Evolutionary conservation across 2,888 invertebrate genomes (phyloP), one percentile per base, ranked within the genome.

Genomic region (Tinea semifulvella): DNA sequence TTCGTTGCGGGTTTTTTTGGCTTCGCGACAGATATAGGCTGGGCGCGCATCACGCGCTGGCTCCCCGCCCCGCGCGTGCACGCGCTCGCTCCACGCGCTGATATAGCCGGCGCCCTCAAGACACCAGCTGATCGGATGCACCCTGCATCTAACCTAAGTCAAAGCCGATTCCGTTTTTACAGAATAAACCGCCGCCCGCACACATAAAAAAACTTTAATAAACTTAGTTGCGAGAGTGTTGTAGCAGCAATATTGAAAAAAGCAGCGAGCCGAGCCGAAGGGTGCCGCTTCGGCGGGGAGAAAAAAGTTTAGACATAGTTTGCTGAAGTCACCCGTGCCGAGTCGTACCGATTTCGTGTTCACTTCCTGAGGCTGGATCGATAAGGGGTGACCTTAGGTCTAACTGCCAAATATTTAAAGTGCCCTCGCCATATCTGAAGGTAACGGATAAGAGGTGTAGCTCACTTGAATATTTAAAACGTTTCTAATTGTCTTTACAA

Each of bases 361-460:
- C 38, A 38, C 5, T 17, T 40, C 18, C 36, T 40, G n/a, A 11
- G 8, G 20, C 18, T 17, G 42, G 73, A 75, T 77, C 76, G 68
- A 77, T 76, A 73, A 57, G 49, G 56, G 56, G 61, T 63, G 72
- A 70, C 68, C 69, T 70, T 69, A 71, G 64, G 54, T 61, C 61
- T 61, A 54, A 59, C 57, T 57, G 51, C 56, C 56, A 56, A 59
- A 61, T 49, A 49, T 52, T 59, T 56, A 7, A 10, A 16, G 40
- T 11, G 16, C 22, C 14, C 10, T 28, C 5, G 10, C 8, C 28
- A 18, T 6, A 10, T 13, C 13, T 31, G 13, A 4, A 22, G 13
- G 11, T 13, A 13, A 31, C 31, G 31, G n/a, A 31, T n/a, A n/a
- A 22, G 22, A 22, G 8, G 22, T 8, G 8, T 22, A 8, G 5